Evolutionary conservation across 2,797 vertebrate species (phyloP), one percentile per base, ranked within the genome.

Genomic region (Falco columbarius): DNA sequence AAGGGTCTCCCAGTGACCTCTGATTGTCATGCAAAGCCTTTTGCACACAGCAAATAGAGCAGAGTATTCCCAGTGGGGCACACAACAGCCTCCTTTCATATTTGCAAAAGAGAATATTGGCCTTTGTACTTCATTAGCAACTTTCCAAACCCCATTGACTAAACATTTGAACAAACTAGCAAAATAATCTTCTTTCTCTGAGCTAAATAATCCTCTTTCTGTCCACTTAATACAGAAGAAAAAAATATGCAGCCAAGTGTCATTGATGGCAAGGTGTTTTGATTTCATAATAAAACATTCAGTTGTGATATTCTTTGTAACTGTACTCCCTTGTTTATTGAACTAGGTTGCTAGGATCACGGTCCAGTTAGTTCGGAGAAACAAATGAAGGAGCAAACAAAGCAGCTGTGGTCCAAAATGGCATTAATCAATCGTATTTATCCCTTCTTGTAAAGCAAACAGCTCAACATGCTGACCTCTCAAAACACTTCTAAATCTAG

Each of bases 131-230:
- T 90, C 73, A 93, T 84, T 73, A 96, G 65, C 51, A 90, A 89
- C 26, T 92, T 96, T 93, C 89, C 83, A 89, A 97, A 91, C 77
- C 72, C 87, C 63, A 81, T 18, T 86, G 72, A 76, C 77, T 74
- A 94, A 96, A 96, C 77, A 94, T 92, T 86, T 96, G 73, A 95
- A 95, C 58, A 88, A 89, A 92, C 74, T 52, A 79, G 52, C 77
- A 81, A 95, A 95, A 95, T 75, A 86, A 89, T 58, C 51, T 21
- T 59, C 52, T 47, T 85, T 70, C 22, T 68, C 55, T 18, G n/a
- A 70, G 49, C 44, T 81, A 84, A 88, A 85, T 92, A 82, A 89
- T 75, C 59, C 29, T 81, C 34, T 75, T 86, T 89, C 42, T 94
- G 63, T 68, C 46, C 58, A 91, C 44, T 71, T 83, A 81, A 86